A percentile compares a stretch with the other conserved stretches of the same genome.
Evolutionary conservation across 1,140 invertebrate genomes (phyloP).

Genomic region (Heliconius himera): DNA sequence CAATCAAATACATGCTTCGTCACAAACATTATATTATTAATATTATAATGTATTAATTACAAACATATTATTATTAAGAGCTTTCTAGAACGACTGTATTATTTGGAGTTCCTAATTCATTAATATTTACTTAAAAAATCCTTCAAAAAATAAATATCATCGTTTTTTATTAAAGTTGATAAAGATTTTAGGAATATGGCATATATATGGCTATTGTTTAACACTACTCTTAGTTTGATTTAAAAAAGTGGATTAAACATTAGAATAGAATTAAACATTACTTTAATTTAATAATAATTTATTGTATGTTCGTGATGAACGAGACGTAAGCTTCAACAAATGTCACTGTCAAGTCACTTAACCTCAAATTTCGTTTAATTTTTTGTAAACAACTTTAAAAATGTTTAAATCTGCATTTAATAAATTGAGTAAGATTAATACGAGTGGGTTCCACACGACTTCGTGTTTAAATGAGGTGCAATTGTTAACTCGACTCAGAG

Average conservation of each 20-base stretch:
- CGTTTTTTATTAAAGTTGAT: no score
- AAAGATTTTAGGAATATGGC: no score
- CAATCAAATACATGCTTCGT: not conserved
- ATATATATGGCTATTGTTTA: no score
- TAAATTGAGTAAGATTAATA: slow-evolving; percentile 46
- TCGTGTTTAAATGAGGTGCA: slow-evolving; percentile 84
- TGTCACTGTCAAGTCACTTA: slow-evolving; percentile 32
- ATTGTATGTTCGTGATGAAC: not conserved
- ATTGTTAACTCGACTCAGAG: slow-evolving; percentile 89
- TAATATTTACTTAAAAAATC: no score
- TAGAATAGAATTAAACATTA: no score
- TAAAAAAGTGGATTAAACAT: no score
- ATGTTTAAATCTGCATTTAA: slow-evolving; percentile 64
- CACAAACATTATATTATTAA: not conserved
- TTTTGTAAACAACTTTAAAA: slow-evolving; percentile 35
- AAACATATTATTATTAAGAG: not conserved
- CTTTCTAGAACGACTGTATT: no score
- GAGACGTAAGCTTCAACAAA: not conserved
- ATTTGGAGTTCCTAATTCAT: no score
- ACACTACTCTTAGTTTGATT: no score
- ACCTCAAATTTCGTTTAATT: slow-evolving; percentile 24
- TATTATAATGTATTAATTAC: not conserved
- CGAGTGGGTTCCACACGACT: slow-evolving; percentile 83
- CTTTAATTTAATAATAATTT: no score
- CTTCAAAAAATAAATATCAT: no score